Evolutionary conservation across 1,140 invertebrate genomes (phyloP).

Genomic region (Psix sp.): DNA sequence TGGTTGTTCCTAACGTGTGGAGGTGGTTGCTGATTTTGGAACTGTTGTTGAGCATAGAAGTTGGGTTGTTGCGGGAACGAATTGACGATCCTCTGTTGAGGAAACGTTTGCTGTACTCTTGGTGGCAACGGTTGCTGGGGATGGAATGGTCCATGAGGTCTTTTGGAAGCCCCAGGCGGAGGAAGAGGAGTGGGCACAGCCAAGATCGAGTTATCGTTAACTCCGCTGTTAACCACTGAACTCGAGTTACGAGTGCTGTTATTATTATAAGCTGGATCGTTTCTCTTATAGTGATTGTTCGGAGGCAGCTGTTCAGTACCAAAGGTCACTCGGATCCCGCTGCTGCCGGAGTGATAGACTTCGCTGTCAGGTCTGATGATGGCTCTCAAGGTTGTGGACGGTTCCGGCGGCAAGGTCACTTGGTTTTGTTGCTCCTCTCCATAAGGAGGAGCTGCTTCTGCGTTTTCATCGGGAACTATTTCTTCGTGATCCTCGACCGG

Average conservation of each 20-base stretch:
- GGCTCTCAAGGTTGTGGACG: slow-evolving; percentile 86
- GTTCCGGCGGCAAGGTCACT: slow-evolving; percentile 64
- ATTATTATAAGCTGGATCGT: slow-evolving; percentile 64
- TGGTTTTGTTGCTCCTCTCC: slow-evolving; percentile 69
- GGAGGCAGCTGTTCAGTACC: slow-evolving; percentile 79
- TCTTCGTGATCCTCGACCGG: slow-evolving; percentile 80
- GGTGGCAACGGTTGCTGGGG: slow-evolving; percentile 71
- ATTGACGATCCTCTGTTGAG: slow-evolving; percentile 76
- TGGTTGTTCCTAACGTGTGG: slow-evolving; percentile 59
- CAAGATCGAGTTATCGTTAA: slow-evolving; percentile 8
- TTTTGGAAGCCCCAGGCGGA: slow-evolving; percentile 64
- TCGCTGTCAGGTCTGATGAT: slow-evolving; percentile 91
- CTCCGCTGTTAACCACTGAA: not conserved
- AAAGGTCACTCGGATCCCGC: slow-evolving; percentile 86
- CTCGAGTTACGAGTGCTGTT: slow-evolving; percentile 20
- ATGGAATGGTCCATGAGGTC: slow-evolving; percentile 72
- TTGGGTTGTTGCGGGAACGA: slow-evolving; percentile 73
- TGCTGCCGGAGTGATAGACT: slow-evolving; percentile 83
- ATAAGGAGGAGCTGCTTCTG: slow-evolving; percentile 68
- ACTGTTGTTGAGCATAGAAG: slow-evolving; percentile 65
- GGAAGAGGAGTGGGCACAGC: slow-evolving; percentile 41
- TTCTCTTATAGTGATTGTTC: slow-evolving; percentile 75
- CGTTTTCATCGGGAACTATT: slow-evolving; percentile 72
- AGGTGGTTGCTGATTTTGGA: slow-evolving; percentile 51
- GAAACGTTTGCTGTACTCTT: slow-evolving; percentile 71